Percentiles rank a stretch among this genome's conserved stretches.
These are phyloP conservation scores for Phengaris alcon DNA, from an alignment of 2,888 invertebrate species.

Conservation along the genomic window DNA sequence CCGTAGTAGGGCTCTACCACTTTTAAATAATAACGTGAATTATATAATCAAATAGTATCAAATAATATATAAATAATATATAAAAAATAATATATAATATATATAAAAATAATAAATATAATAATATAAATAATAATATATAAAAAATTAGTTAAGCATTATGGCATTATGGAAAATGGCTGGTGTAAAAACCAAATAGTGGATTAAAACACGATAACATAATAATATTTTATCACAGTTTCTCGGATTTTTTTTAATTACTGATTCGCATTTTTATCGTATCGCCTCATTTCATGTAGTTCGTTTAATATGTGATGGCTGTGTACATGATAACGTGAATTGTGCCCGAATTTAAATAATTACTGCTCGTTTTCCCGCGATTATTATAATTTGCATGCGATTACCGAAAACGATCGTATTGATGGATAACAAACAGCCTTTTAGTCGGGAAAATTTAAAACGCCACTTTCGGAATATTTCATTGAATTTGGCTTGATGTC, in stretches of 20 bases:
- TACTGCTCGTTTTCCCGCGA: not conserved
- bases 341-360: constrained; percentile 17
- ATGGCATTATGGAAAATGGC: no score
- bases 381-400: constrained; percentile 20
- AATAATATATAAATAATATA: no score
- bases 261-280: not conserved
- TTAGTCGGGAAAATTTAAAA: not conserved
- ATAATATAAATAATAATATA: no score
- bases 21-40: no score
- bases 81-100: no score
- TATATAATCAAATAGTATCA: not conserved
- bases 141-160: no score
- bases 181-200: no score
- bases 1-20: no score
- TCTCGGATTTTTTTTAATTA: no score
- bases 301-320: constrained; percentile 20
- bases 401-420: not conserved
- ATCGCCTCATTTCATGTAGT: not conserved
- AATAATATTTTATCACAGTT: no score
- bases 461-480: not conserved
- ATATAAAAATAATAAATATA: no score
- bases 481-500: not conserved
- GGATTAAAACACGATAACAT: no score
- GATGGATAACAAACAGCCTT: not conserved
- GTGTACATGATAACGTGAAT: constrained; percentile 11